Percentiles rank a stretch among this genome's conserved stretches.
Conservation (phyloP, 2,888 invertebrate species). For the Teleiodes luculella region DNA sequence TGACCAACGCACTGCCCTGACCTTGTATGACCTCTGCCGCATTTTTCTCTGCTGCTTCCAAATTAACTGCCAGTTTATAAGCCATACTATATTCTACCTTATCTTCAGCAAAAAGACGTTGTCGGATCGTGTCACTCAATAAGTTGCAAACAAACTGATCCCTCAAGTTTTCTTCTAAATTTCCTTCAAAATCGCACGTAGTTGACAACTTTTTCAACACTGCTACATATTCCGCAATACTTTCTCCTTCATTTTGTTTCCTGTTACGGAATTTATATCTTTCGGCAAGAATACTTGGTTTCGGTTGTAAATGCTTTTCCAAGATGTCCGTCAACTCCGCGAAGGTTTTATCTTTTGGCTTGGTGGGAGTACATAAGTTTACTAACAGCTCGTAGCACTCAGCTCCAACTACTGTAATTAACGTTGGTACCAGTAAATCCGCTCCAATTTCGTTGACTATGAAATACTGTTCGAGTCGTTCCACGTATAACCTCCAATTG, state of each 20-base stretch:
- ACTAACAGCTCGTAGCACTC: slow-evolving; percentile 7
- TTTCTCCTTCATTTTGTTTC: background rate
- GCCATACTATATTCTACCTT: background rate
- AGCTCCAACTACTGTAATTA: slow-evolving; percentile 16
- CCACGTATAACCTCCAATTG: background rate
- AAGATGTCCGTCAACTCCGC: background rate
- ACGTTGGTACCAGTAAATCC: slow-evolving; percentile 10
- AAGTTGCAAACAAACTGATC: no score
- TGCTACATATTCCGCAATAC: slow-evolving; percentile 12
- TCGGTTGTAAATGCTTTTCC: slow-evolving; percentile 12
- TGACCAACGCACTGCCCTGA: no score
- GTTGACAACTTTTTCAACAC: no score
- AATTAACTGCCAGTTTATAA: slow-evolving; percentile 6
- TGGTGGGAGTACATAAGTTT: slow-evolving; percentile 4
- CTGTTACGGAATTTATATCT: slow-evolving; percentile 15
- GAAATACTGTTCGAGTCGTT: slow-evolving; percentile 18
- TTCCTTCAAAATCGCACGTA: no score
- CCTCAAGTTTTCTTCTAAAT: no score
- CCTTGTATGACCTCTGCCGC: no score
- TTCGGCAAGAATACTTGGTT: slow-evolving; percentile 15
- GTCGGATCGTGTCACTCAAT: no score
- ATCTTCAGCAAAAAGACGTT: background rate
- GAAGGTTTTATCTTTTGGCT: background rate
- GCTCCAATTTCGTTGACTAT: slow-evolving; percentile 8
- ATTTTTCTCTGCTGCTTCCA: slow-evolving; percentile 19